phyloP scores from a whole-genome alignment of 2,888 invertebrate genomes.

The Aleiodes alternator region DNA sequence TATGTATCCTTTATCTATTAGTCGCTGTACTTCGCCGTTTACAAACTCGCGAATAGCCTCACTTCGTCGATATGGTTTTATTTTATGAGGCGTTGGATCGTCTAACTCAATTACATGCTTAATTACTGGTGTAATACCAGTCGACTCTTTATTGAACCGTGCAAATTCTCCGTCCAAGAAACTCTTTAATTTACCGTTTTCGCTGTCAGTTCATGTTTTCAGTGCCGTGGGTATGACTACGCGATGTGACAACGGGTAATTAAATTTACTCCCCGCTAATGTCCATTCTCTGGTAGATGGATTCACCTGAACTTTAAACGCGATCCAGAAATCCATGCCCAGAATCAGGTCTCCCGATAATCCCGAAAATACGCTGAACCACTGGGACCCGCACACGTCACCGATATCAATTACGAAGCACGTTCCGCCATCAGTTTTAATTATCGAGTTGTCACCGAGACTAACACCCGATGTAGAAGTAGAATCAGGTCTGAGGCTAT shows the following conservation, averaged over 20 bases:
- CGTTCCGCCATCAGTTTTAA: conserved; percentile 35
- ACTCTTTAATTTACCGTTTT: conserved; percentile 24
- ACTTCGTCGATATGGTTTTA: conserved; percentile 48
- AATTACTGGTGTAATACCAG: conserved; percentile 42
- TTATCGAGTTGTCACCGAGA: conserved; percentile 32
- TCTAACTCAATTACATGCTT: conserved; percentile 41
- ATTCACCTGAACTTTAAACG: conserved; percentile 37
- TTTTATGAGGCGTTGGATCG: conserved; percentile 28
- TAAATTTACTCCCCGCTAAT: conserved; percentile 31
- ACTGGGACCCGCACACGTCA: conserved; percentile 43
- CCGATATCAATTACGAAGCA: conserved; percentile 39
- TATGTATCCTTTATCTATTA: conserved; percentile 37
- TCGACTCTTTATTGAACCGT: conserved; percentile 41
- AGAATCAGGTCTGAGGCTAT: conserved; percentile 37
- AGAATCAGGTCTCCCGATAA: conserved; percentile 28
- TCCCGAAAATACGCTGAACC: conserved; percentile 36
- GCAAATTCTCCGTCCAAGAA: conserved; percentile 41
- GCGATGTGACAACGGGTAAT: conserved; percentile 39
- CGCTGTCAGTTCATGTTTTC: conserved; percentile 16
- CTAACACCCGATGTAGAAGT: conserved; percentile 31
- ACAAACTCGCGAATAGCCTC: conserved; percentile 32
- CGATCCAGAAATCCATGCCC: conserved; percentile 43
- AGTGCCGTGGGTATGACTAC: conserved; percentile 28
- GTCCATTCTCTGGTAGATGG: conserved; percentile 39
- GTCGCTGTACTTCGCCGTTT: conserved; percentile 21